Evolutionary conservation across 2,888 invertebrate species (phyloP).

Genomic region (Heterodera filipjevi): DNA sequence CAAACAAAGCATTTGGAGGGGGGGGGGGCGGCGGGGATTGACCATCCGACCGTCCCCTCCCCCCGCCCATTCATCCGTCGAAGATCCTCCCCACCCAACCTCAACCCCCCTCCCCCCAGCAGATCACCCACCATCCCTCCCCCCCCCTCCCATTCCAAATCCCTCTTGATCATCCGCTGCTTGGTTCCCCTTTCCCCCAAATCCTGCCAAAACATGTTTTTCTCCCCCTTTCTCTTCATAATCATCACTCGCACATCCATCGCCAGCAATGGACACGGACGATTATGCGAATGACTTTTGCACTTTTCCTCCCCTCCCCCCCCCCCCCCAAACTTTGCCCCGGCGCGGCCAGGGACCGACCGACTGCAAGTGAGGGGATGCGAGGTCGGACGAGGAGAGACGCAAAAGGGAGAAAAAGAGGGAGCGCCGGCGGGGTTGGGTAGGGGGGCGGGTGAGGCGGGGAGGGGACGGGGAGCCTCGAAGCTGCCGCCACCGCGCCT

Average conservation of each 20-base stretch:
- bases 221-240: not conserved
- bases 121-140: not conserved
- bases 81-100: conserved; percentile 9
- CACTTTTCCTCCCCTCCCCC: not conserved
- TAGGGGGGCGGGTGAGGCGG: not conserved
- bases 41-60: not conserved
- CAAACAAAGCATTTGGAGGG: not conserved
- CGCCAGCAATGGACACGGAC: not conserved
- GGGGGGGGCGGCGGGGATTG: not conserved
- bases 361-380: too few relatives aligned
- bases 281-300: conserved; percentile 14
- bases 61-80: not conserved
- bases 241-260: conserved; percentile 4
- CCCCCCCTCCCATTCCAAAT: conserved; percentile 4
- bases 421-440: not conserved
- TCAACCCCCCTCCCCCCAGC: too few relatives aligned
- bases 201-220: conserved; percentile 1
- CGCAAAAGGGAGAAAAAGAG: not conserved
- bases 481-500: not conserved
- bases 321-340: conserved; percentile 7
- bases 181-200: not conserved
- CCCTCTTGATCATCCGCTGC: not conserved
- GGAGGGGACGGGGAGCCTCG: not conserved
- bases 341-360: conserved; percentile 21
- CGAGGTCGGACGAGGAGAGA: too few relatives aligned